A percentile compares a stretch with the other conserved stretches of the same genome.
Evolutionary conservation across 2,113 vertebrate genomes (phyloP).

Genomic region (Pygathrix nemaeus): DNA sequence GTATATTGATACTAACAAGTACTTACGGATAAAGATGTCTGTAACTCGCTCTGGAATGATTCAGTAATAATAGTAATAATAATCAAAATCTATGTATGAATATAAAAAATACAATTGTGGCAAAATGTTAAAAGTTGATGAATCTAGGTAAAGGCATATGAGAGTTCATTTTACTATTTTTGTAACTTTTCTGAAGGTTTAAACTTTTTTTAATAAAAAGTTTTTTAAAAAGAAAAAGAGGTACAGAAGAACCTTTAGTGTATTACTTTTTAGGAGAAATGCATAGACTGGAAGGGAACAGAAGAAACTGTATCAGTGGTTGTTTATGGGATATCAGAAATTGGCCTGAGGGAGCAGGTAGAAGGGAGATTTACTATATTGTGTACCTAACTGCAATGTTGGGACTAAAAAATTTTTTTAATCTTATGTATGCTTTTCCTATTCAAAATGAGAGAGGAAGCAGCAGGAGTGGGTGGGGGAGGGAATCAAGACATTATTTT

Average conservation of each 20-base stretch:
- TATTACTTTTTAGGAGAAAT: neutral
- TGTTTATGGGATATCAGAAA: neutral
- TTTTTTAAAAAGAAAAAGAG: neutral
- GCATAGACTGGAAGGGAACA: neutral
- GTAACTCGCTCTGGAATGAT: neutral
- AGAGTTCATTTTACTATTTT: neutral
- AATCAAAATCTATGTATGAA: neutral
- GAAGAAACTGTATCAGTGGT: neutral
- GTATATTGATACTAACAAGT: no score
- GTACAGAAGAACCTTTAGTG: neutral
- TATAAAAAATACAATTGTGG: neutral
- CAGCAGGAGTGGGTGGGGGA: neutral
- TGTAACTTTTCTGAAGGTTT: neutral
- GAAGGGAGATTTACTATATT: neutral
- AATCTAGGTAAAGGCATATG: neutral
- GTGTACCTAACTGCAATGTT: neutral
- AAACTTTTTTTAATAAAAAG: neutral
- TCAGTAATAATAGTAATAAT: neutral
- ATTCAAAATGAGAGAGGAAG: neutral
- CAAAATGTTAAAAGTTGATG: neutral
- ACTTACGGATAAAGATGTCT: neutral
- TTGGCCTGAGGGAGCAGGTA: no score
- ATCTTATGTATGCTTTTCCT: neutral
- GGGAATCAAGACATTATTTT: neutral
- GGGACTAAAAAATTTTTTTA: neutral